These are phyloP conservation scores for Latrodectus geometricus DNA, from an alignment of 1,140 invertebrate genomes.

Conservation along the genomic window DNA sequence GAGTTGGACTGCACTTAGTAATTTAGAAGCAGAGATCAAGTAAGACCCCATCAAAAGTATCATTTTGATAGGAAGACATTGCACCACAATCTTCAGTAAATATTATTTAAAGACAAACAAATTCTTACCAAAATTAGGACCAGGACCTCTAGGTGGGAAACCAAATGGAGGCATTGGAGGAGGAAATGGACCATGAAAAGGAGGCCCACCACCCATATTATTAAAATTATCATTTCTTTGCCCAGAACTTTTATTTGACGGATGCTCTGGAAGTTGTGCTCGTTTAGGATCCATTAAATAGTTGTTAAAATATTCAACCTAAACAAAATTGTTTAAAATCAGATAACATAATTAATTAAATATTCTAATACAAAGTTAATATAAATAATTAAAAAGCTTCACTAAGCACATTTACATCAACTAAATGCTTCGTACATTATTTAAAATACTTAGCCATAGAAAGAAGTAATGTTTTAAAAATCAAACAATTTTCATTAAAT, in stretches of 20 bases:
- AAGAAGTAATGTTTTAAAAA: no score
- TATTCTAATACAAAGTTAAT: background rate
- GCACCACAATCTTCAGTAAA: no score
- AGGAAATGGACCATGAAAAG: slow-evolving; percentile 56
- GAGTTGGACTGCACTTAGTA: no score
- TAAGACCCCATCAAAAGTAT: no score
- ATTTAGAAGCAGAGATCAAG: no score
- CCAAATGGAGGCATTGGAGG: slow-evolving; percentile 53
- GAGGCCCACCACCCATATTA: slow-evolving; percentile 25
- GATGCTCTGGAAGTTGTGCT: slow-evolving; percentile 91
- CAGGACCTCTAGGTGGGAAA: slow-evolving; percentile 56
- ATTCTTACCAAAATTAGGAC: slow-evolving; percentile 49
- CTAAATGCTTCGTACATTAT: no score
- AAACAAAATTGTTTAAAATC: background rate
- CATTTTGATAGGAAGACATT: no score
- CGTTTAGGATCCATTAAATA: slow-evolving; percentile 95
- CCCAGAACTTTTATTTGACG: slow-evolving; percentile 72
- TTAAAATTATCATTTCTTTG: slow-evolving; percentile 40
- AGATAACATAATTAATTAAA: background rate
- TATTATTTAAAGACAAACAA: background rate
- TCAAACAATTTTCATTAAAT: no score
- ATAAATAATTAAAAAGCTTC: no score
- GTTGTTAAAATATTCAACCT: slow-evolving; percentile 95
- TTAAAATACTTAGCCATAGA: no score
- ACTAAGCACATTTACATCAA: no score